Evolutionary conservation across 2,113 vertebrate genomes (phyloP).

Genomic region (Nothobranchius kuhntae): DNA sequence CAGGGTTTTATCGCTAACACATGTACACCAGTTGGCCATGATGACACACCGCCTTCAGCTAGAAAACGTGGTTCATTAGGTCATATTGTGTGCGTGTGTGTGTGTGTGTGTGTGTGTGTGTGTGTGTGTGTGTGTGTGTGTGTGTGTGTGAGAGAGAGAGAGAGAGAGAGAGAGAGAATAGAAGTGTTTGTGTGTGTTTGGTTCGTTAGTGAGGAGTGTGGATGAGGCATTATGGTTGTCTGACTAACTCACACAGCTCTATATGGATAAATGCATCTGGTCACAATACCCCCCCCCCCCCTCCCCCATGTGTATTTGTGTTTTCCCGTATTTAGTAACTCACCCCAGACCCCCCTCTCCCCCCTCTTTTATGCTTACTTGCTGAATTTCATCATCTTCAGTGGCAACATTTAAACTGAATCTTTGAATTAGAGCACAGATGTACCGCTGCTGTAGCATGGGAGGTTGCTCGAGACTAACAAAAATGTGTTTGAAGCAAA

Average conservation of each 20-base stretch:
- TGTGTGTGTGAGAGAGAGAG: no score
- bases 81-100: constrained; percentile 17
- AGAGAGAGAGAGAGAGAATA: no score
- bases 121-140: constrained; percentile 8
- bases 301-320: constrained; percentile 9
- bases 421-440: neutral
- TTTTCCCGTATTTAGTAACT: constrained; percentile 19
- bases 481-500: neutral
- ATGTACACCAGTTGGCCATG: constrained; percentile 48
- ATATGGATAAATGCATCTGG: constrained; percentile 35
- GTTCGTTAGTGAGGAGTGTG: constrained; percentile 6
- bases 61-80: constrained; percentile 44
- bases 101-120: constrained; percentile 17
- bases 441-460: no score
- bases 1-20: constrained; percentile 53
- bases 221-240: constrained; percentile 27
- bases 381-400: neutral
- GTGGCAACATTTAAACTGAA: constrained; percentile 8
- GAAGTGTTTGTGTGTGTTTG: constrained; percentile 4
- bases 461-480: neutral
- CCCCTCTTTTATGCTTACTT: neutral
- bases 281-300: constrained; percentile 28
- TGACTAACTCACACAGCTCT: constrained; percentile 17
- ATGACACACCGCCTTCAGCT: constrained; percentile 40
- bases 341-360: neutral